These are phyloP conservation scores for Blastobasis lacticolella DNA, from an alignment of 2,888 invertebrate genomes.

Conservation along the genomic window DNA sequence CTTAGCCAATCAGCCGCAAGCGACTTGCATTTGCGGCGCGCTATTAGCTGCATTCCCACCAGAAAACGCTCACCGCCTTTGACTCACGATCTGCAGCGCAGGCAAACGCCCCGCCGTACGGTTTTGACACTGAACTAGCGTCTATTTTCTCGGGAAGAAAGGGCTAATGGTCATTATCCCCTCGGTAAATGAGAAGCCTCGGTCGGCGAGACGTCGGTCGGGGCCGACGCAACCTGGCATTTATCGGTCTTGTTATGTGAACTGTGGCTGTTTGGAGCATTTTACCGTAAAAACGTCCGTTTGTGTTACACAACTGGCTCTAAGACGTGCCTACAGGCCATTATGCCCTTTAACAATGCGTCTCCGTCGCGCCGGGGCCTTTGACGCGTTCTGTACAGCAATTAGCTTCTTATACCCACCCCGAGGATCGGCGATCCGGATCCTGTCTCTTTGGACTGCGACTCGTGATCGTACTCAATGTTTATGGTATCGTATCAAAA, in stretches of 20 bases:
- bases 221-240: slow-evolving; percentile 4
- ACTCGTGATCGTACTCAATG: slow-evolving; percentile 15
- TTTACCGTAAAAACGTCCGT: slow-evolving; percentile 21
- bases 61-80: slow-evolving; percentile 2
- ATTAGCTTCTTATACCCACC: slow-evolving; percentile 36
- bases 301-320: slow-evolving; percentile 17
- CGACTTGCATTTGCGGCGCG: slow-evolving; percentile 34
- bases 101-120: too few relatives aligned
- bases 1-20: slow-evolving; percentile 50
- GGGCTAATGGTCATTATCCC: too few relatives aligned
- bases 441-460: slow-evolving; percentile 20
- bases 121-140: too few relatives aligned
- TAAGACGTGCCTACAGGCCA: slow-evolving; percentile 33
- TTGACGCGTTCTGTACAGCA: slow-evolving; percentile 35
- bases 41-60: slow-evolving; percentile 26
- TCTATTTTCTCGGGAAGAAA: too few relatives aligned
- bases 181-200: too few relatives aligned
- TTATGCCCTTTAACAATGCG: slow-evolving; percentile 38
- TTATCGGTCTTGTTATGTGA: slow-evolving; percentile 19
- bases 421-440: slow-evolving; percentile 15
- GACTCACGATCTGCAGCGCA: not conserved
- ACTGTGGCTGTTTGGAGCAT: slow-evolving; percentile 20
- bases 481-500: slow-evolving; percentile 11
- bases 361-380: slow-evolving; percentile 30
- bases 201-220: not conserved